A percentile compares a stretch with the other conserved stretches of the same genome.
phyloP scores from a whole-genome alignment of 2,797 vertebrate species.

The Channallabes apus region DNA sequence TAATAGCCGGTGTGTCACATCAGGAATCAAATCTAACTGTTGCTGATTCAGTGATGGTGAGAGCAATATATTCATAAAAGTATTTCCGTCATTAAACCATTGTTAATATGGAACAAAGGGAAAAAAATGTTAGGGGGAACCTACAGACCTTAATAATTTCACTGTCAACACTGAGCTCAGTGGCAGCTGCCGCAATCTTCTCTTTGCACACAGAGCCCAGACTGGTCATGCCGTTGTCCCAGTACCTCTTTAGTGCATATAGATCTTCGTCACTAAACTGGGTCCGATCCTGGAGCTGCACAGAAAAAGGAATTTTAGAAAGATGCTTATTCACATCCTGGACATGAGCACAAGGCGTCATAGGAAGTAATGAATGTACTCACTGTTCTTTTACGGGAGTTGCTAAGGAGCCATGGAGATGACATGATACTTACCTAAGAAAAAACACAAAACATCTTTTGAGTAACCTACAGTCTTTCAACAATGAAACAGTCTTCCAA shows the following conservation, averaged over 20 bases:
- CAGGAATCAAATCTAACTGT: background rate
- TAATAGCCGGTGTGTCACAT: background rate
- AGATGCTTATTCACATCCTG: background rate
- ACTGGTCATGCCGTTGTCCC: constrained; percentile 99
- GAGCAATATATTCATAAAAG: background rate
- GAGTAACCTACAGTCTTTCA: background rate
- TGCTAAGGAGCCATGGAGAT: constrained; percentile 93
- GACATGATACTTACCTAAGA: constrained; percentile 85
- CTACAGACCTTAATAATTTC: constrained; percentile 93
- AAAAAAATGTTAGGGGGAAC: background rate
- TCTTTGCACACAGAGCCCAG: constrained; percentile 96
- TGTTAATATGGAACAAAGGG: background rate
- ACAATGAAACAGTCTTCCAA: background rate
- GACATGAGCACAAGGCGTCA: background rate
- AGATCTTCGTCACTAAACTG: constrained; percentile 96
- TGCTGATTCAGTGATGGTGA: background rate
- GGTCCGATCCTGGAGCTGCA: constrained; percentile 94
- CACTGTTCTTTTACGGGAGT: constrained; percentile 98
- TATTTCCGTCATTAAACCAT: background rate
- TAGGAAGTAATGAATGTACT: constrained; percentile 66
- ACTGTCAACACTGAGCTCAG: constrained; percentile 92
- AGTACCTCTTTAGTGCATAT: constrained; percentile 92
- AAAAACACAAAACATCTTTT: constrained; percentile 57
- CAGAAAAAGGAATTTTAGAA: constrained; percentile 55
- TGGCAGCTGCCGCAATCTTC: constrained; percentile 94